These are phyloP conservation scores for Mycteria americana DNA, from an alignment of 2,797 vertebrate genomes.

Conservation along the genomic window DNA sequence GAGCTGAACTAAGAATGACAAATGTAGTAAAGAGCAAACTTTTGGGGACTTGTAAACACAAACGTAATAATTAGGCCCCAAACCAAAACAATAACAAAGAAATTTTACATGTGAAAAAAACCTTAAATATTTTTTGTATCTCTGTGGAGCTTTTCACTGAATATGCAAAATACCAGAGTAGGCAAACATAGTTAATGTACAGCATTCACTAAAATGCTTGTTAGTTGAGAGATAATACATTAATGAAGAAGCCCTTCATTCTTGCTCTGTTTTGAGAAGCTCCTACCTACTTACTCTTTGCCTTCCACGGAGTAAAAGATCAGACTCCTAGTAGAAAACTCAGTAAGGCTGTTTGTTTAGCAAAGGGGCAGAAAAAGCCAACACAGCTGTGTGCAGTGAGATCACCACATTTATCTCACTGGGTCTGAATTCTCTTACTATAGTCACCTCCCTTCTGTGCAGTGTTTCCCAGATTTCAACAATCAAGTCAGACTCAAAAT, in stretches of 20 bases:
- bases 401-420: slow-evolving; percentile 61
- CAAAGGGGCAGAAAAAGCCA: slow-evolving; percentile 42
- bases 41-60: not conserved
- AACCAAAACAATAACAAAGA: not conserved
- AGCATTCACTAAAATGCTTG: not conserved
- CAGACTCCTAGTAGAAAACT: not conserved
- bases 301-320: not conserved
- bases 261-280: not conserved
- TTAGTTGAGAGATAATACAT: not conserved
- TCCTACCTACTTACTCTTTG: not conserved
- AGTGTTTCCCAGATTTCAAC: slow-evolving; percentile 3
- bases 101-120: not conserved
- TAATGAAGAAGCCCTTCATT: not conserved
- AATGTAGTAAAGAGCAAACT: not conserved
- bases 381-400: slow-evolving; percentile 53
- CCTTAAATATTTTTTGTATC: not conserved
- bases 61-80: not conserved
- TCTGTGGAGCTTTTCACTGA: not conserved
- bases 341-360: not conserved
- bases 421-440: slow-evolving; percentile 2
- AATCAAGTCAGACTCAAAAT: not conserved
- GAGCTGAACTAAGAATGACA: not conserved
- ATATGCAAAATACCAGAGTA: not conserved
- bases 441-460: slow-evolving; percentile 49
- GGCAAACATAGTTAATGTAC: not conserved